phyloP scores from a whole-genome alignment of 2,113 vertebrate species.

The Symphodus melops region DNA sequence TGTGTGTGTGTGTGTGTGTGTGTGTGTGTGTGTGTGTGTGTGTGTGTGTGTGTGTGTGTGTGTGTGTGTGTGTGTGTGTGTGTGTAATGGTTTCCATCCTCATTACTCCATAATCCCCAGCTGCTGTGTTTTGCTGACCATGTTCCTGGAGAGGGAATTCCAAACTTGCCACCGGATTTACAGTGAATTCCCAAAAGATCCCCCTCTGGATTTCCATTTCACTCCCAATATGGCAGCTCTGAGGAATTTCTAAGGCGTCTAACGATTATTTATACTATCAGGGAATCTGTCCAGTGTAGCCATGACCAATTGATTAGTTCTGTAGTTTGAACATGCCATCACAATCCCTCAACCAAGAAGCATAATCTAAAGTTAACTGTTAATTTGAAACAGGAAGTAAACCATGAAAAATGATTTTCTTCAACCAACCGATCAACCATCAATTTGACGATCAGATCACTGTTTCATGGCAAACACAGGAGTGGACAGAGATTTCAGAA shows the following conservation, averaged over 20 bases:
- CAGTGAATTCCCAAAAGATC: slow-evolving; percentile 72
- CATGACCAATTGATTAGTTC: not conserved
- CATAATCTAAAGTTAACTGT: too few relatives aligned
- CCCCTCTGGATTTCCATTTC: slow-evolving; percentile 64
- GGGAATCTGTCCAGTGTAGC: not conserved
- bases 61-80: slow-evolving; percentile 24
- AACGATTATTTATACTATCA: slow-evolving; percentile 32
- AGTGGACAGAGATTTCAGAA: too few relatives aligned
- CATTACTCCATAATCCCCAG: slow-evolving; percentile 77
- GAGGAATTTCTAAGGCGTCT: not conserved
- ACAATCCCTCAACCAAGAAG: too few relatives aligned
- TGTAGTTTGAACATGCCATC: too few relatives aligned
- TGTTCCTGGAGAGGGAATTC: slow-evolving; percentile 78
- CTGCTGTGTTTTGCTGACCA: slow-evolving; percentile 71
- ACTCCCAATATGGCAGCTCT: slow-evolving; percentile 49
- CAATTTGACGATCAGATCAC: too few relatives aligned
- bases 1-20: slow-evolving; percentile 23
- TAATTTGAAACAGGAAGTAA: too few relatives aligned
- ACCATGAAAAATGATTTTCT: too few relatives aligned
- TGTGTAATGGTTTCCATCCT: slow-evolving; percentile 71
- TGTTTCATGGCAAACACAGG: too few relatives aligned
- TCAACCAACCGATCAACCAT: too few relatives aligned
- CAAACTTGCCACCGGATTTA: slow-evolving; percentile 77
- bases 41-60: slow-evolving; percentile 19
- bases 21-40: not conserved